These are phyloP conservation scores for Mionectes olivaceus DNA, from an alignment of 2,797 vertebrate species.

Conservation along the genomic window DNA sequence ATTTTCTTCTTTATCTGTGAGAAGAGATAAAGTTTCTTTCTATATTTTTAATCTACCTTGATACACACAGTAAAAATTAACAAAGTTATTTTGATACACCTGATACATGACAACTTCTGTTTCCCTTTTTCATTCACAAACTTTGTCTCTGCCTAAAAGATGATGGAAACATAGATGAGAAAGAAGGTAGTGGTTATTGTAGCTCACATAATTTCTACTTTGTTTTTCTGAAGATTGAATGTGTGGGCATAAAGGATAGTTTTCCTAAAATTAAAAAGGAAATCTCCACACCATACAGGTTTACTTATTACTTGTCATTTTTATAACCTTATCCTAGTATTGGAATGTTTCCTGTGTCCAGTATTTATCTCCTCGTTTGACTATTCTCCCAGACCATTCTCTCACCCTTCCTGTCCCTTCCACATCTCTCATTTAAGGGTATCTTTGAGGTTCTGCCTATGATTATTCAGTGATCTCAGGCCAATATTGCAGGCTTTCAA, in stretches of 20 bases:
- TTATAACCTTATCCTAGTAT: not conserved
- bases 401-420: fast-evolving
- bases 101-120: not conserved
- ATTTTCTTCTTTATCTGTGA: constrained; percentile 26
- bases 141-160: not conserved
- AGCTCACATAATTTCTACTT: not conserved
- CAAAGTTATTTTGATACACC: not conserved
- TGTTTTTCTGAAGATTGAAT: not conserved
- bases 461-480: not conserved
- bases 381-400: fast-evolving
- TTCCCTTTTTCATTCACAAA: not conserved
- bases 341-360: not conserved
- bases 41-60: constrained; percentile 20
- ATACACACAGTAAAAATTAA: not conserved
- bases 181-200: not conserved
- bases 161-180: not conserved
- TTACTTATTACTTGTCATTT: not conserved
- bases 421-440: not conserved
- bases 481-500: not conserved
- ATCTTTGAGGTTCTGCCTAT: not conserved
- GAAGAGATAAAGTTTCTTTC: constrained; percentile 48
- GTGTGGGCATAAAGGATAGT: not conserved
- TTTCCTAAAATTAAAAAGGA: not conserved
- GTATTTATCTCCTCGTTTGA: not conserved
- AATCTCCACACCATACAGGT: not conserved